Evolutionary conservation across 1,140 invertebrate species (phyloP).

Genomic region (Belonocnema kinseyi): DNA sequence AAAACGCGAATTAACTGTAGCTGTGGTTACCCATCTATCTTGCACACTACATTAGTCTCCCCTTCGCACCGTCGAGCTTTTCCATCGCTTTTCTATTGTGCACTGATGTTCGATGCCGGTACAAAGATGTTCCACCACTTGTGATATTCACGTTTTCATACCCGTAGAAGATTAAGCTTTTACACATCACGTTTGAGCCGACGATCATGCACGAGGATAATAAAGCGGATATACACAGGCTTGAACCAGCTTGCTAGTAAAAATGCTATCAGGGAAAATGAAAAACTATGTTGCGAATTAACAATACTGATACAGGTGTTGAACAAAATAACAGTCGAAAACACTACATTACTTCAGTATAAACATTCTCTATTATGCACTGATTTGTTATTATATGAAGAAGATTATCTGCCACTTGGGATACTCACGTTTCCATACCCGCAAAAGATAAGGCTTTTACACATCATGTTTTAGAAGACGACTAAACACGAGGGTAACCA

Average conservation of each 20-base stretch:
- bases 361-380: slow-evolving; percentile 59
- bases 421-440: slow-evolving; percentile 8
- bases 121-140: slow-evolving; percentile 23
- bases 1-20: slow-evolving; percentile 63
- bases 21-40: slow-evolving; percentile 60
- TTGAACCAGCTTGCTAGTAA: background rate
- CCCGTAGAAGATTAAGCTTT: background rate
- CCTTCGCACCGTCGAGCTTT: slow-evolving; percentile 53
- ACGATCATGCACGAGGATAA: background rate
- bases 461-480: background rate
- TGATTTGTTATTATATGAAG: slow-evolving; percentile 49
- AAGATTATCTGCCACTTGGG: background rate
- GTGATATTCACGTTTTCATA: slow-evolving; percentile 11
- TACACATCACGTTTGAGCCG: background rate
- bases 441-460: background rate
- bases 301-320: no score
- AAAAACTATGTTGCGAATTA: no score
- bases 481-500: background rate
- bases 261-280: slow-evolving; percentile 19
- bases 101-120: slow-evolving; percentile 55
- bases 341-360: no score
- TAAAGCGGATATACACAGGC: background rate
- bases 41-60: slow-evolving; percentile 61
- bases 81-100: slow-evolving; percentile 61
- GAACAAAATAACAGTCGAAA: no score